Evolutionary conservation across 2,797 vertebrate species (phyloP).

Genomic region (Selene dorsalis): DNA sequence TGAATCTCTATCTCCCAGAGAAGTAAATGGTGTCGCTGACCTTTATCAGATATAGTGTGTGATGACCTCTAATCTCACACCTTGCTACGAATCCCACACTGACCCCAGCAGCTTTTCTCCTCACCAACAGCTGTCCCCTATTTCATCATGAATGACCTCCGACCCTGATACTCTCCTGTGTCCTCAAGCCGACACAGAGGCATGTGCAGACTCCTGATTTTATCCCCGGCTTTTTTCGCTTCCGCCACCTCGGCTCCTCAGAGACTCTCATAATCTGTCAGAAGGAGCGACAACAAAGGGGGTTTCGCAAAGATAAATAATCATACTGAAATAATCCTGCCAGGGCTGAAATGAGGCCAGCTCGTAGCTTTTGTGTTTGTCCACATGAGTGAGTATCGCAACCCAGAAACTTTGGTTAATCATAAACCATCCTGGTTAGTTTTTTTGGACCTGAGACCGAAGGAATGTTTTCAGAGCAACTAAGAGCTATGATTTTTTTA

Average conservation of each 20-base stretch:
- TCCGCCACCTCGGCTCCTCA: slow-evolving; percentile 35
- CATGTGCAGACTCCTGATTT: slow-evolving; percentile 62
- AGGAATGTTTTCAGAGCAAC: slow-evolving; percentile 25
- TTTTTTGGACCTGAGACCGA: slow-evolving; percentile 22
- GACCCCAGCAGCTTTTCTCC: slow-evolving; percentile 44
- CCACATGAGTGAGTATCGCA: slow-evolving; percentile 10
- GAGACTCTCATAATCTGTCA: slow-evolving; percentile 32
- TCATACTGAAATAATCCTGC: slow-evolving; percentile 21
- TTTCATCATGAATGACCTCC: slow-evolving; percentile 65
- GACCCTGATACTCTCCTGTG: slow-evolving; percentile 49
- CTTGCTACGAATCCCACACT: slow-evolving; percentile 57
- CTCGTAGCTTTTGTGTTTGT: slow-evolving; percentile 22
- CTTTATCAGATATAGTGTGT: slow-evolving; percentile 70
- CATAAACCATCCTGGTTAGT: slow-evolving; percentile 20
- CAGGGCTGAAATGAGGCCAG: slow-evolving; percentile 17
- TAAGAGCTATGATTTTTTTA: slow-evolving; percentile 7
- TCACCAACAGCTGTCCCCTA: slow-evolving; percentile 64
- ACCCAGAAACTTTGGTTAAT: slow-evolving; percentile 38
- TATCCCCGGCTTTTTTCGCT: slow-evolving; percentile 44
- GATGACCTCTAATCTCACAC: slow-evolving; percentile 69
- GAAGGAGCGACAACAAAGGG: slow-evolving; percentile 15
- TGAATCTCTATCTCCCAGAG: slow-evolving; percentile 62
- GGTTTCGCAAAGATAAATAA: slow-evolving; percentile 36
- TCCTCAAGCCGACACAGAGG: slow-evolving; percentile 26
- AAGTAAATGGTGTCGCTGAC: slow-evolving; percentile 75